These are phyloP conservation scores for Parnassius smintheus DNA, from an alignment of 2,888 invertebrate genomes.

Conservation along the genomic window DNA sequence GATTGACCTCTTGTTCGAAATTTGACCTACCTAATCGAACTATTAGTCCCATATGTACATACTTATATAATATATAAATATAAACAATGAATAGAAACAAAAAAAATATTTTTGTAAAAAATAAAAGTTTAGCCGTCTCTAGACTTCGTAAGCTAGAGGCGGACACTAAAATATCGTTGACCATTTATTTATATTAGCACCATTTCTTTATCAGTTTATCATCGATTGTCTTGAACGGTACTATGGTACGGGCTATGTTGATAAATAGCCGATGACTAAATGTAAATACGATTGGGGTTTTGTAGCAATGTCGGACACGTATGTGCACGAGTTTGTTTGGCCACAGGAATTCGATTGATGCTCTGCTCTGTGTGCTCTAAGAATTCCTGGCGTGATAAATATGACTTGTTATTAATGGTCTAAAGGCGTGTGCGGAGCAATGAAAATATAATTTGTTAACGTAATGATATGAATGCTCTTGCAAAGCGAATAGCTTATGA, in stretches of 20 bases:
- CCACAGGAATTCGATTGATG: conserved; percentile 44
- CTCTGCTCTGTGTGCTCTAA: conserved; percentile 28
- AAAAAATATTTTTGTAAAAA: too few relatives aligned
- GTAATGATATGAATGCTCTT: conserved; percentile 15
- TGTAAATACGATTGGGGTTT: conserved; percentile 73
- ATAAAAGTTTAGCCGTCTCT: conserved; percentile 5
- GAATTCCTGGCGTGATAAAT: conserved; percentile 44
- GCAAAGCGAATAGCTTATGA: conserved; percentile 21
- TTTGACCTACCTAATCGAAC: too few relatives aligned
- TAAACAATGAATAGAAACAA: too few relatives aligned
- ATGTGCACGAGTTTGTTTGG: conserved; percentile 47
- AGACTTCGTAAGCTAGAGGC: conserved; percentile 28
- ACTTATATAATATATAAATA: too few relatives aligned
- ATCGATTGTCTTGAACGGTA: conserved; percentile 63
- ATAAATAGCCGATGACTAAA: conserved; percentile 68
- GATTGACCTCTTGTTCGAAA: too few relatives aligned
- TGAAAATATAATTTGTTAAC: conserved; percentile 35
- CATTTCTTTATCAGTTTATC: conserved; percentile 79
- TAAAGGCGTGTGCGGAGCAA: conserved; percentile 37
- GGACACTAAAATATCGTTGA: conserved; percentile 72
- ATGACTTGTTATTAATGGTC: conserved; percentile 37
- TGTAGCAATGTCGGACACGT: conserved; percentile 42
- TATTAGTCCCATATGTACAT: too few relatives aligned
- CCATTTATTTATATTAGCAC: conserved; percentile 79
- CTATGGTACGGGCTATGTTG: conserved; percentile 59